phyloP scores from a whole-genome alignment of 2,888 invertebrate genomes.

The Orgyia antiqua region DNA sequence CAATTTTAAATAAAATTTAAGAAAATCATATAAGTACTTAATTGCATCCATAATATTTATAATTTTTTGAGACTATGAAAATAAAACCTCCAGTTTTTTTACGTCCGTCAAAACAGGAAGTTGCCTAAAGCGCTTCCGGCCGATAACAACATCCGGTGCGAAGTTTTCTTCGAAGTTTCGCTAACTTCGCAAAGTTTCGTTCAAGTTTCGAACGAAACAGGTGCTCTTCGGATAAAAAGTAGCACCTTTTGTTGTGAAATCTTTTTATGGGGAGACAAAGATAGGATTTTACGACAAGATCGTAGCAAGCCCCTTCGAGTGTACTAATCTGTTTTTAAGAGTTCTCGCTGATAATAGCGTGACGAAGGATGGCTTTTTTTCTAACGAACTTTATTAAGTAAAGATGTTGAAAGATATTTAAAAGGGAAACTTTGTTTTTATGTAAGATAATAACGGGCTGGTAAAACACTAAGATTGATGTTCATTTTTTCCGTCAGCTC shows the following conservation, averaged over 20 bases:
- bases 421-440: constrained; percentile 10
- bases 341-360: constrained; percentile 27
- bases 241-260: constrained; percentile 49
- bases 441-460: not conserved
- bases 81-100: constrained; percentile 24
- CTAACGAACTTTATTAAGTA: constrained; percentile 23
- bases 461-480: too few relatives aligned
- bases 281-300: constrained; percentile 32
- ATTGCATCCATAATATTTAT: too few relatives aligned
- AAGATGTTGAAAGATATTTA: constrained; percentile 8
- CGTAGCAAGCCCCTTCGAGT: constrained; percentile 23
- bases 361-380: constrained; percentile 17
- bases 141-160: constrained; percentile 74
- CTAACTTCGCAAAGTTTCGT: constrained; percentile 31
- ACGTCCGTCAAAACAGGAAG: constrained; percentile 72
- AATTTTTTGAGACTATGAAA: too few relatives aligned
- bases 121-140: constrained; percentile 76
- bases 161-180: constrained; percentile 50
- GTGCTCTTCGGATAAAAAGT: constrained; percentile 71
- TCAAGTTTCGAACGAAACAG: constrained; percentile 53
- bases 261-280: constrained; percentile 35
- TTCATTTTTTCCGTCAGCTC: too few relatives aligned
- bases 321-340: constrained; percentile 32
- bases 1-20: too few relatives aligned
- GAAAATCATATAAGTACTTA: too few relatives aligned